Evolutionary conservation across 2,797 vertebrate species (phyloP), one percentile per base, ranked within the genome.

Genomic region (Acestrorhynchus altus): DNA sequence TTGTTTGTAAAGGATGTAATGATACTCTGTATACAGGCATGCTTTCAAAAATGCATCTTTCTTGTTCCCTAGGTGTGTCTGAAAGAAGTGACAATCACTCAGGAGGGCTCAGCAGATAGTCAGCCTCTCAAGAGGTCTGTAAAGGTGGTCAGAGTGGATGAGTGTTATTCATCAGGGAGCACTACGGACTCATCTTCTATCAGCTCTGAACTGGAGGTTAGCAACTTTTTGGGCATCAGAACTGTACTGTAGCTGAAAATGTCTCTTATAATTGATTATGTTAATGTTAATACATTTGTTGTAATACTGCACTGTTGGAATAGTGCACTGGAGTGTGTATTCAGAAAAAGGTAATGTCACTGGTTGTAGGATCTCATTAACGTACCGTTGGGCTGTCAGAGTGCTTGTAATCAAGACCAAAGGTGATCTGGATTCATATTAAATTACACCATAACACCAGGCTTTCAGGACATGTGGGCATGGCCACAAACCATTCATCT

Each of bases 141-240:
- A 11, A 87, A 67, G 57, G 86, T 91, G 72, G 89, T 93, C 82
- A 82, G 86, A 80, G 88, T 90, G 1, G 82, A 88, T 4, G 77
- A 91, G 64, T 85, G 89, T 31, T 89, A 83, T 78, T 92, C 92
- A 51, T 88, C 90, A 13, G 92, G 93, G 67, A 89, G 90, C 22
- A 91, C 90, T 59, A 92, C 86, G 0, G 94, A 93, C 76, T 92
- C 90, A 0, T 95, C 94, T 9, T 88, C 85, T 3, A 68, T 89
- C 82, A 92, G 88, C 86, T 95, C 94, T 0, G 94, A 96, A 74
- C 91, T 96, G 22, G 94, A 96, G 95, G 96, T 95, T 86, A 79
- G 88, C 56, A 40, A 24, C 18, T 69, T 12, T 39, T 78, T 5
- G 12, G 8, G 20, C 2, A 22, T 18, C 11, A 0, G 2, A 6